Evolutionary conservation across 2,113 vertebrate genomes (phyloP).

Genomic region (Sitta europaea): DNA sequence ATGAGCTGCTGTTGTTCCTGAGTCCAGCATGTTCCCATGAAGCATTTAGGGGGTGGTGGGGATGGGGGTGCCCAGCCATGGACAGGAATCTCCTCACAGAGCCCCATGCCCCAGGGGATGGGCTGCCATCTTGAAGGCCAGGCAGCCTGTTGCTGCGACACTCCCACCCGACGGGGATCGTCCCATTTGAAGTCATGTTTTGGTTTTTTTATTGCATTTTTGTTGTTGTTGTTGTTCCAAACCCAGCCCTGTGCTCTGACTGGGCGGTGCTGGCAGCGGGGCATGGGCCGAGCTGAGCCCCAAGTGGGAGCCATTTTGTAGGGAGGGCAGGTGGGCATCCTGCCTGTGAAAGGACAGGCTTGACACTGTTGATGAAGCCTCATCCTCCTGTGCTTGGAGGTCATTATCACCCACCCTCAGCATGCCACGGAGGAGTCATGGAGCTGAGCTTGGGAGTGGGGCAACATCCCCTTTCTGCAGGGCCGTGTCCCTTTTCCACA

Average conservation of each 20-base stretch:
- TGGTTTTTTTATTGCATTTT: neutral
- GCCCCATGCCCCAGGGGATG: neutral
- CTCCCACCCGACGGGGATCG: neutral
- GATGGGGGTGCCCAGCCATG: neutral
- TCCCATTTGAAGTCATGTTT: neutral
- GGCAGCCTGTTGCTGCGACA: neutral
- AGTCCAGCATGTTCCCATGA: neutral
- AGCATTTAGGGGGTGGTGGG: neutral
- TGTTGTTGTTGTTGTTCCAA: neutral
- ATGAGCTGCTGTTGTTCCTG: neutral
- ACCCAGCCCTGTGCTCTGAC: neutral
- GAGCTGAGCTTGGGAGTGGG: accelerated
- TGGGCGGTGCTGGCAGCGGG: neutral
- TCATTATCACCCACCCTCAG: accelerated
- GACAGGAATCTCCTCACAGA: neutral
- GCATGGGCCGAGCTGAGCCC: neutral
- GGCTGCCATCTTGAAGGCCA: neutral
- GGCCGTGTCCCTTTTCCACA: accelerated
- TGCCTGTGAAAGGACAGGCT: neutral
- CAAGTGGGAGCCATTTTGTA: neutral
- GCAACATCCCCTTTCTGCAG: accelerated
- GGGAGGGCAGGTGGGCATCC: neutral
- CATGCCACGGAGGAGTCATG: accelerated
- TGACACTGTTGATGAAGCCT: neutral
- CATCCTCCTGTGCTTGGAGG: accelerated